Evolutionary conservation across 2,797 vertebrate species (phyloP).

Genomic region (Sebastes umbrosus): DNA sequence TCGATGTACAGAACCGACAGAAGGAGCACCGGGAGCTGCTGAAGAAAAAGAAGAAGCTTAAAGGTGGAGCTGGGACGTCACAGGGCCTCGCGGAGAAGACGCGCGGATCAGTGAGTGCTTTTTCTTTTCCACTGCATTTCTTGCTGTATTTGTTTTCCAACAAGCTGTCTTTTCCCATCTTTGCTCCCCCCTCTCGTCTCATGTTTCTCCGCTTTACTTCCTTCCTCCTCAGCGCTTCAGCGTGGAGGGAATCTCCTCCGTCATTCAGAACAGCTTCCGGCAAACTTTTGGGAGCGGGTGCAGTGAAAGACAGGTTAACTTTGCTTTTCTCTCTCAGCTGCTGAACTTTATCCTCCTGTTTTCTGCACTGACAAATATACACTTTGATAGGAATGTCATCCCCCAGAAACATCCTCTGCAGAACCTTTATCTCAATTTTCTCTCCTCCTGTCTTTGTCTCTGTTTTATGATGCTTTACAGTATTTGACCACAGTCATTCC

Average conservation of each 20-base stretch:
- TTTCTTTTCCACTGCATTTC: not conserved
- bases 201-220: slow-evolving; percentile 49
- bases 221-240: slow-evolving; percentile 94
- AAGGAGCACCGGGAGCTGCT: slow-evolving; percentile 91
- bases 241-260: slow-evolving; percentile 96
- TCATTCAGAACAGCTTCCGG: slow-evolving; percentile 97
- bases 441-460: not conserved
- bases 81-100: slow-evolving; percentile 61
- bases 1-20: slow-evolving; percentile 95
- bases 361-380: not conserved
- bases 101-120: slow-evolving; percentile 83
- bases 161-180: not conserved
- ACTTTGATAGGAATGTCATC: not conserved
- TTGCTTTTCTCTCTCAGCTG: slow-evolving; percentile 52
- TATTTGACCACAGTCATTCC: slow-evolving; percentile 98
- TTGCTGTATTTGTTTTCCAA: not conserved
- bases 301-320: slow-evolving; percentile 94
- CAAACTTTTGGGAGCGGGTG: slow-evolving; percentile 94
- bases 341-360: not conserved
- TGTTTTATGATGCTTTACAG: slow-evolving; percentile 68
- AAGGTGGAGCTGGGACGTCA: slow-evolving; percentile 79
- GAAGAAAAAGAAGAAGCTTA: slow-evolving; percentile 92
- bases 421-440: not conserved
- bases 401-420: not conserved
- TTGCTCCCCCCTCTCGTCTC: not conserved